Conservation (phyloP, 1,140 invertebrate genomes). For the Magallana angulata region DNA sequence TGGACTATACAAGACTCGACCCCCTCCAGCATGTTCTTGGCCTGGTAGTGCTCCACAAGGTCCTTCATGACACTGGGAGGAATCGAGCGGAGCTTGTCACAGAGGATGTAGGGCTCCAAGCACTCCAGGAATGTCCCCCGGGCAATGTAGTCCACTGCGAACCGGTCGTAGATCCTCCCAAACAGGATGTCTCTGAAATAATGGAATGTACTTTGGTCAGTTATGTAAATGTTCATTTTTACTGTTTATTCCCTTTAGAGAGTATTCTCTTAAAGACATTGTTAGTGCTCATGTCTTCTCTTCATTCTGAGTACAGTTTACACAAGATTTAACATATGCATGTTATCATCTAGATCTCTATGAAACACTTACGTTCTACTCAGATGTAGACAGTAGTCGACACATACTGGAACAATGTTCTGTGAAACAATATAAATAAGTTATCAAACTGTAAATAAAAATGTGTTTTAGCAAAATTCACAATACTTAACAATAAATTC, state of each 20-base stretch:
- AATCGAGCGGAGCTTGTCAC: slow-evolving; percentile 80
- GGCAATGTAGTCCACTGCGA: slow-evolving; percentile 78
- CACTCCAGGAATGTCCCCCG: slow-evolving; percentile 82
- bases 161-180: slow-evolving; percentile 80
- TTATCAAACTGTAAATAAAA: background rate
- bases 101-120: slow-evolving; percentile 82
- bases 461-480: background rate
- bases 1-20: slow-evolving; percentile 91
- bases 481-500: background rate
- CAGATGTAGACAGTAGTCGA: slow-evolving; percentile 80
- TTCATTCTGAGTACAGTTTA: no score
- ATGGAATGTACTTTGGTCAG: no score
- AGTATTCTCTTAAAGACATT: no score
- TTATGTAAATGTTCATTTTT: no score
- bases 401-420: slow-evolving; percentile 79
- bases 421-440: slow-evolving; percentile 61
- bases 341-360: no score
- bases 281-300: no score
- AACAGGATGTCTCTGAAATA: slow-evolving; percentile 79
- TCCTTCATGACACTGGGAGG: slow-evolving; percentile 82
- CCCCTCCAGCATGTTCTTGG: slow-evolving; percentile 81
- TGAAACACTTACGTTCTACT: slow-evolving; percentile 74
- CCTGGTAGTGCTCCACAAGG: slow-evolving; percentile 82
- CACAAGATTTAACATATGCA: no score
- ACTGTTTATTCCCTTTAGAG: no score